Evolutionary conservation across 2,113 vertebrate genomes (phyloP), one percentile per base, ranked within the genome.

Genomic region (Chrysemys picta): DNA sequence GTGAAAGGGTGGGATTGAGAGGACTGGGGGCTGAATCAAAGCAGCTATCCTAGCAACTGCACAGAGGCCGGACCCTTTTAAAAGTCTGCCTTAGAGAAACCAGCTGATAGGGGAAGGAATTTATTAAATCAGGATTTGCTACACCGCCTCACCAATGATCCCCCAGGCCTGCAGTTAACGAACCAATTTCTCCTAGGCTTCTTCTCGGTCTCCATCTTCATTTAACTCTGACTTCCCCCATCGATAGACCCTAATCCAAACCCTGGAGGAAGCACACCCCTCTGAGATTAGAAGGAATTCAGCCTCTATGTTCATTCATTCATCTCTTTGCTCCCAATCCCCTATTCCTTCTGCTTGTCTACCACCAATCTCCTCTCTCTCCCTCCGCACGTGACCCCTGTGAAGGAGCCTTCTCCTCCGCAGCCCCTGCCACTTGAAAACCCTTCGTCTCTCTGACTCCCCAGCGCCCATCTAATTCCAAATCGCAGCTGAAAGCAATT

Each of bases 141-240:
- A 21, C 78, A 56, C 53, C 62, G 49, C 3, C 65, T n/a, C n/a
- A 38, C 19, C n/a, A 38, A 38, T 22, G 35, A 72, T 22, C n/a
- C 65, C 19, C 38, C 81, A 57, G 10, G 24, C 27, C 19, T 85
- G 31, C 19, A 78, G 80, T 53, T 17, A n/a, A 45, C 25, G 38
- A 7, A 38, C 10, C 81, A 83, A 10, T 27, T n/a, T 2, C 50
- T 75, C 80, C 69, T 27, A 25, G 22, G 42, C 75, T 78, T 47
- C 75, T 76, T 10, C 11, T 29, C 3, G 22, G 24, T 54, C 53
- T 95, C 12, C 5, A 1, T 24, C 93, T 94, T 72, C 65, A 42
- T 80, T 17, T 0, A 0, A 17, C 38, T 3, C 16, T 2, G 52
- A 0, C 80, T 69, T 85, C 65, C 50, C 80, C 25, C 19, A 50